These are phyloP conservation scores for Oreamnos americanus DNA, from an alignment of 2,113 vertebrate genomes.

Conservation along the genomic window DNA sequence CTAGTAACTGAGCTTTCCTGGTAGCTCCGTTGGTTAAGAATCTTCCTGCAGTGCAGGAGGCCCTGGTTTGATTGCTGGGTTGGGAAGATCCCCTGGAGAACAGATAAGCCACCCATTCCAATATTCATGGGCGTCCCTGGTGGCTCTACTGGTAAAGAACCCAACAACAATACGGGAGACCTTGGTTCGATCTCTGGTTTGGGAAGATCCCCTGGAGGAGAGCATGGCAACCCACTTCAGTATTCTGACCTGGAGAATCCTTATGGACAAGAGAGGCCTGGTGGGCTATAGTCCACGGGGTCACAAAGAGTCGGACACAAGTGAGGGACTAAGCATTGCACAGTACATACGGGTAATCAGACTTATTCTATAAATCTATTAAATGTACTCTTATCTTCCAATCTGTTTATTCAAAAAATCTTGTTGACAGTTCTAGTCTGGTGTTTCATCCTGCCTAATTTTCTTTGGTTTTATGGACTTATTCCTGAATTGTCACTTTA, in stretches of 20 bases:
- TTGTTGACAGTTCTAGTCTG: background rate
- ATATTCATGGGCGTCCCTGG: background rate
- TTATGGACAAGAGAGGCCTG: background rate
- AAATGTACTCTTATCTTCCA: background rate
- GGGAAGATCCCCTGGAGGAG: background rate
- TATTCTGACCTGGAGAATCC: background rate
- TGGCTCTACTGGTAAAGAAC: background rate
- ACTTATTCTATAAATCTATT: background rate
- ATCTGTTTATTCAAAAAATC: background rate
- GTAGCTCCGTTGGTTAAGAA: background rate
- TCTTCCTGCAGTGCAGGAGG: background rate
- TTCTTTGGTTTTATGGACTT: background rate
- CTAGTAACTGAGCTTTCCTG: background rate
- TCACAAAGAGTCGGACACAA: rapidly evolving
- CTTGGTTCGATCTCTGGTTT: background rate
- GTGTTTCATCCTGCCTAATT: background rate
- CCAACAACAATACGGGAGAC: background rate
- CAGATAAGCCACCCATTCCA: background rate
- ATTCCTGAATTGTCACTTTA: background rate
- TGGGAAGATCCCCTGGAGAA: background rate
- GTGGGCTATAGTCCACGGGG: background rate
- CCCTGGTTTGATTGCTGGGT: background rate
- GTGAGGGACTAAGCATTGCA: background rate
- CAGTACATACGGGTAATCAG: background rate
- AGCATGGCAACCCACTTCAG: background rate